Evolutionary conservation across 2,797 vertebrate genomes (phyloP), one percentile per base, ranked within the genome.

Genomic region (Mus caroli): DNA sequence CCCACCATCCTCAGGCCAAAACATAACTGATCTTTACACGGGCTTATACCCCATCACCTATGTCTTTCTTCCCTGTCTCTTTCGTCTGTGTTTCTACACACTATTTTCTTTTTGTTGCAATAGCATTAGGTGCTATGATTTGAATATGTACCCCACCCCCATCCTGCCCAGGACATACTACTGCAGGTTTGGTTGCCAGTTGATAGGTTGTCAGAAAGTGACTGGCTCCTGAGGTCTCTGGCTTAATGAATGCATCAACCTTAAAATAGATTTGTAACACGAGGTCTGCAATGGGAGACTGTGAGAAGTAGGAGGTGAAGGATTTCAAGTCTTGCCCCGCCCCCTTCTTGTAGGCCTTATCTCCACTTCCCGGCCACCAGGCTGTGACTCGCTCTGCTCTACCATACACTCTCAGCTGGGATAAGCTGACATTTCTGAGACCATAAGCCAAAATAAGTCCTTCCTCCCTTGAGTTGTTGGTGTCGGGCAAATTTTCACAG

Each of bases 21-120:
- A 1, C 6, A 3, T 15, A 3, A 15, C 24, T 40, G 0, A n/a
- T 19, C 6, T 22, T 60, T 46, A 37, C 58, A 46, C 1, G 31
- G 37, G 50, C n/a, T 52, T 46, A 26, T 31, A 46, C n/a, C 37
- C 10, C 77, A 6, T 79, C 24, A 20, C 3, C 19, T 71, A 19
- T 13, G 50, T 62, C 67, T 79, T 83, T 69, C 75, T 20, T 83
- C n/a, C 17, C 4, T 2, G 8, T 82, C 37, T 13, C 24, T 87
- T 37, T 93, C 67, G 40, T 15, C 26, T 50, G 11, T 4, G 17
- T 52, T 14, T 92, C 34, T 5, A n/a, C 19, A 54, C 58, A 73
- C 4, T 12, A 9, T 46, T 4, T 84, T 14, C 15, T 54, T 91
- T 71, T 43, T 31, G 3, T 34, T 26, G 64, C 22, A 73, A 95